Evolutionary conservation across 30 jellyfish, hydroid and myxozoan species (phyloP).

Genomic region (Sanderia malayensis): DNA sequence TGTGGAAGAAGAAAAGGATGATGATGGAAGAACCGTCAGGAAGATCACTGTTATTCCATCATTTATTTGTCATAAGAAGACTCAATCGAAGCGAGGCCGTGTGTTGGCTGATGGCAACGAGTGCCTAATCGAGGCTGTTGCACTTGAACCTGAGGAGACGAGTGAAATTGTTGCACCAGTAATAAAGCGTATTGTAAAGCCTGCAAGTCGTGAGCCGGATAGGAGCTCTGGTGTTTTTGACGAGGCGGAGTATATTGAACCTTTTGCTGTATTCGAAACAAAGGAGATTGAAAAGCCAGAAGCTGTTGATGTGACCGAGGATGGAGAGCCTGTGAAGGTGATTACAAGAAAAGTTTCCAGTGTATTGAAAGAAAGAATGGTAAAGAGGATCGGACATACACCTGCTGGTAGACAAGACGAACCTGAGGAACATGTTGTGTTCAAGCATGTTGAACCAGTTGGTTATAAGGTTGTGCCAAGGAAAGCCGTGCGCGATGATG

Average conservation of each 20-base stretch:
- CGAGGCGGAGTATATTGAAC: conserved; percentile 67
- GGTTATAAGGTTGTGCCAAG: conserved; percentile 33
- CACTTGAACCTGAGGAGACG: conserved; percentile 29
- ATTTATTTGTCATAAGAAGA: conserved; percentile 39
- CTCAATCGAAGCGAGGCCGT: conserved; percentile 23
- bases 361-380: conserved; percentile 4
- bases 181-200: conserved; percentile 18
- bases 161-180: conserved; percentile 37
- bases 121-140: not conserved
- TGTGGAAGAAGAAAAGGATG: conserved; percentile 38
- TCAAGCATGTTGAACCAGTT: conserved; percentile 59
- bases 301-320: conserved; percentile 16
- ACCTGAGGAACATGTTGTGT: conserved; percentile 35
- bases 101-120: conserved; percentile 69
- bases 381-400: conserved; percentile 1
- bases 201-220: not conserved
- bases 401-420: conserved; percentile 36
- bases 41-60: conserved; percentile 52
- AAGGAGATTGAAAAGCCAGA: conserved; percentile 41
- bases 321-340: conserved; percentile 1
- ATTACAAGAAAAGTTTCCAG: conserved; percentile 9
- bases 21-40: conserved; percentile 26
- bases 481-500: conserved; percentile 44
- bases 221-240: conserved; percentile 14
- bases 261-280: conserved; percentile 49